Evolutionary conservation across 2,888 invertebrate genomes (phyloP), one percentile per base, ranked within the genome.

Genomic region (Callyntrura sp.): DNA sequence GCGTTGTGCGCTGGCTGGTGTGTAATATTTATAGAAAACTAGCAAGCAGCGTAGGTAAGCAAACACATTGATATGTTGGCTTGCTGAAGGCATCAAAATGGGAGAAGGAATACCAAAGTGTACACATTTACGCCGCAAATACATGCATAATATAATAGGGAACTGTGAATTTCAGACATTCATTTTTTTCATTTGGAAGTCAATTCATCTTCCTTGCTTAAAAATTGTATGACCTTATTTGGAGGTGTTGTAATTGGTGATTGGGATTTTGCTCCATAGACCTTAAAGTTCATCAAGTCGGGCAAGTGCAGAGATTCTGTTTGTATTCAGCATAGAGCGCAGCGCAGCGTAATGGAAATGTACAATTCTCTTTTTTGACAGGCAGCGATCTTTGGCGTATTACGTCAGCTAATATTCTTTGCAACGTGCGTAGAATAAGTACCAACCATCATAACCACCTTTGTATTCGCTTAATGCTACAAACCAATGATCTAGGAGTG

Each of bases 181-280:
- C 12, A n/a, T 8, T 78, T 3, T 78, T 12, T 78, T 14, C 51
- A n/a, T 48, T 78, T 55, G 25, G 73, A 73, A 73, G 78, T 55
- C 12, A 55, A 25, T 55, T 78, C 51, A 55, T 78, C 78, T 78
- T 78, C 25, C 51, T 55, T 55, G 78, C 43, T 12, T 51, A 78
- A 55, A 51, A 78, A 78, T 78, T 78, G 12, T 28, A 51, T 55
- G 78, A 78, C 78, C 78, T 78, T 78, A 51, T 78, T 78, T 78
- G 78, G 78, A 78, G 78, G 70, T 14, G 70, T n/a, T 55, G 78
- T 55, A 25, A 51, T 78, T 51, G 78, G 14, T 55, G 55, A 51
- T 78, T 48, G 48, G 48, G n/a, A 48, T 8, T 73, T 48, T 73
- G 12, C 68, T 70, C n/a, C n/a, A n/a, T n/a, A n/a, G n/a, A n/a